phyloP scores from a whole-genome alignment of 2,888 invertebrate species.

The Chromoteleia sp. region DNA sequence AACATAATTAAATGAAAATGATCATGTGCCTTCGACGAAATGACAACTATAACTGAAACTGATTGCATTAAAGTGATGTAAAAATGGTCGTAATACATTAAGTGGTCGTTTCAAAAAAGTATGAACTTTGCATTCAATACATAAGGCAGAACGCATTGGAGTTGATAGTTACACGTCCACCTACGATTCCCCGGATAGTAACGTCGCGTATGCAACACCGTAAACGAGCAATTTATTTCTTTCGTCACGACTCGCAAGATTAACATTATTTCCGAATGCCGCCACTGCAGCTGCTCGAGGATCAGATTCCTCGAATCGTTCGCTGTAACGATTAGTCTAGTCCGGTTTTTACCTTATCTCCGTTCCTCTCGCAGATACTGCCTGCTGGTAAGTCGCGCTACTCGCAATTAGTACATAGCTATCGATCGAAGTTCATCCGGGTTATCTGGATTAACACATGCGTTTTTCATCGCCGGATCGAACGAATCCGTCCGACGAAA shows the following conservation, averaged over 20 bases:
- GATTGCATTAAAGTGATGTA: constrained; percentile 3
- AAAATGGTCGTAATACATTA: constrained; percentile 9
- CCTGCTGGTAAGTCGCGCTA: constrained; percentile 47
- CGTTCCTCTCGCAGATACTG: constrained; percentile 42
- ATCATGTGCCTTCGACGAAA: no score
- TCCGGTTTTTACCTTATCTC: constrained; percentile 63
- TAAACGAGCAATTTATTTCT: constrained; percentile 63
- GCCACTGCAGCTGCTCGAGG: constrained; percentile 50
- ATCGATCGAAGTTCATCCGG: constrained; percentile 59
- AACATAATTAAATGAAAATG: no score
- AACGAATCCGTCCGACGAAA: constrained; percentile 32
- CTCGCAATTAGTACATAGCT: constrained; percentile 60
- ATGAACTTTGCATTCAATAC: constrained; percentile 34
- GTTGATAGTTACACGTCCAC: constrained; percentile 54
- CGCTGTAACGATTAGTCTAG: constrained; percentile 57
- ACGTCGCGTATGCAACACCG: constrained; percentile 51
- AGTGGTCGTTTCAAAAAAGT: constrained; percentile 16
- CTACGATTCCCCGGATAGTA: constrained; percentile 51
- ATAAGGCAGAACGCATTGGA: constrained; percentile 31
- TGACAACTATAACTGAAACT: constrained; percentile 11
- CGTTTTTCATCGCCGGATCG: constrained; percentile 25
- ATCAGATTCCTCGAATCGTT: constrained; percentile 63
- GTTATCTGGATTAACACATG: constrained; percentile 56
- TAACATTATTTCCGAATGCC: constrained; percentile 62
- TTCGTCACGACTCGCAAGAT: constrained; percentile 58